Percentiles rank a stretch among this genome's conserved stretches.
phyloP scores from a whole-genome alignment of 2,888 invertebrate genomes.

The Geophilus truncorum region DNA sequence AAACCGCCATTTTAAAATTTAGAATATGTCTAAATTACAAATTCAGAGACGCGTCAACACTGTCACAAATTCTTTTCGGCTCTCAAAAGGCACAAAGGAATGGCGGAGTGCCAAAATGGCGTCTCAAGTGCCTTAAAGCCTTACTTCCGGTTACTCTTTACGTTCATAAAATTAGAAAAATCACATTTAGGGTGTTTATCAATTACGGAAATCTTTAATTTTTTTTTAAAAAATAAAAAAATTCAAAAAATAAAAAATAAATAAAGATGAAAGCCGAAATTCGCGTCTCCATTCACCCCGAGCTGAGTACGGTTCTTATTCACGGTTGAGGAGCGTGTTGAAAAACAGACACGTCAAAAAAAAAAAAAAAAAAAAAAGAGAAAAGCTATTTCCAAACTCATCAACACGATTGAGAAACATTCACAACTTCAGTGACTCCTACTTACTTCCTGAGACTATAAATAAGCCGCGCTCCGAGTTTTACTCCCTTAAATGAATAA shows the following conservation, averaged over 20 bases:
- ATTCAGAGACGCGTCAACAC: neutral
- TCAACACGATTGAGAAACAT: neutral
- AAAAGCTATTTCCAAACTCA: neutral
- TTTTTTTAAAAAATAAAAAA: too few species aligned
- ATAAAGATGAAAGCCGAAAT: neutral
- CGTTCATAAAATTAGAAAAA: neutral
- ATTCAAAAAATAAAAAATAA: neutral
- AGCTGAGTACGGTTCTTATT: neutral
- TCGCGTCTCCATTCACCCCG: neutral
- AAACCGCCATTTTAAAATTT: too few species aligned
- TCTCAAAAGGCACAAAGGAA: too few species aligned
- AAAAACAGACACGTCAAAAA: neutral
- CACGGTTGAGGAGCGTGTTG: neutral
- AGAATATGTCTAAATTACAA: too few species aligned
- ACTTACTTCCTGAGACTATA: neutral
- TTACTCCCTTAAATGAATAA: neutral
- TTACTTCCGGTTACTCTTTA: neutral
- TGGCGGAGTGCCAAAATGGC: neutral
- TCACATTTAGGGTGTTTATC: neutral
- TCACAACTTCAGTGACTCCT: neutral
- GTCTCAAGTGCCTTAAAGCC: neutral
- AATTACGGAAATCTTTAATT: neutral
- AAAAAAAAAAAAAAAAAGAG: neutral
- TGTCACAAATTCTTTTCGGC: neutral
- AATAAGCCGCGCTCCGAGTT: neutral